Conservation (phyloP, 2,888 invertebrate species). For the Hirtodrosophila histrioides region DNA sequence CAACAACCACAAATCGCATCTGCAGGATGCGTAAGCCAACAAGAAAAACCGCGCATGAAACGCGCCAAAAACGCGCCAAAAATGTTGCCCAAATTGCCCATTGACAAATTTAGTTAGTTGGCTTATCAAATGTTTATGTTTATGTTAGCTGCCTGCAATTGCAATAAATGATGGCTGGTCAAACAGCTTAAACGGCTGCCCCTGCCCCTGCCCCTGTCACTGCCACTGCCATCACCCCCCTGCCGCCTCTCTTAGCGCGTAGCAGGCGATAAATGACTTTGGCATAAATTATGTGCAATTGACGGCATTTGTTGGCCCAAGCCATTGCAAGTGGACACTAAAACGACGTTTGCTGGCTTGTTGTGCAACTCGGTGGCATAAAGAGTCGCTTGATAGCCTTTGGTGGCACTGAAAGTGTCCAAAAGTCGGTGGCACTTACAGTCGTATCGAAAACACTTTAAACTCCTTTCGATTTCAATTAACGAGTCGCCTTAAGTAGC, state of each 20-base stretch:
- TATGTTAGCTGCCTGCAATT: slow-evolving; percentile 1
- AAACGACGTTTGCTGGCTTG: slow-evolving; percentile 23
- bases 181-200: slow-evolving; percentile 4
- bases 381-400: slow-evolving; percentile 16
- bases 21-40: slow-evolving; percentile 38
- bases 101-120: slow-evolving; percentile 15
- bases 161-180: slow-evolving; percentile 16
- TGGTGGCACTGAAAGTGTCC: slow-evolving; percentile 7
- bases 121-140: slow-evolving; percentile 25
- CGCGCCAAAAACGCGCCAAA: slow-evolving; percentile 52
- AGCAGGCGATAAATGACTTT: slow-evolving; percentile 35
- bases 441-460: slow-evolving; percentile 45
- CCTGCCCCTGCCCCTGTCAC: background rate
- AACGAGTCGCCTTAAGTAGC: slow-evolving; percentile 16
- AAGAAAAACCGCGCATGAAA: slow-evolving; percentile 45
- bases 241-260: background rate
- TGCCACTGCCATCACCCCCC: too few relatives aligned
- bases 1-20: slow-evolving; percentile 17
- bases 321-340: slow-evolving; percentile 35
- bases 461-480: slow-evolving; percentile 65
- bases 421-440: slow-evolving; percentile 20
- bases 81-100: slow-evolving; percentile 15
- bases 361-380: slow-evolving; percentile 32
- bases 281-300: slow-evolving; percentile 51
- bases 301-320: slow-evolving; percentile 40